These are phyloP conservation scores for Ophion slaviceki DNA, from an alignment of 2,888 invertebrate genomes.

Conservation along the genomic window DNA sequence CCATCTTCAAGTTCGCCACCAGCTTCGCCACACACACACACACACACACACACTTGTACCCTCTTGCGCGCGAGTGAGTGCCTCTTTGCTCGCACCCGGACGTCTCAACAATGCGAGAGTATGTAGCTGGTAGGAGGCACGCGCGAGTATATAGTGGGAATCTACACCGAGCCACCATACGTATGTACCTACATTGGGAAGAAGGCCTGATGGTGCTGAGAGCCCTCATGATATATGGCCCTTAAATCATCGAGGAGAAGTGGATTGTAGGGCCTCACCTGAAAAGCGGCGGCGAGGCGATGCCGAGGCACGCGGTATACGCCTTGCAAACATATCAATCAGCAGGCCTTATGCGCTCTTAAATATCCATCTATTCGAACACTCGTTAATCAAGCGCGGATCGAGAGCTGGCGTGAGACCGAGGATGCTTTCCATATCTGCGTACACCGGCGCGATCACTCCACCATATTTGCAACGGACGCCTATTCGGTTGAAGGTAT, in stretches of 20 bases:
- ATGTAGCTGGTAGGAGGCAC: conserved; percentile 60
- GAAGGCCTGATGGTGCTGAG: conserved; percentile 77
- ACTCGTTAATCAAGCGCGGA: conserved; percentile 77
- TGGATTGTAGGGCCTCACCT: conserved; percentile 79
- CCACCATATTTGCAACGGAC: neutral
- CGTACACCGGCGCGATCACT: neutral
- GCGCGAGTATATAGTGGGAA: conserved; percentile 68
- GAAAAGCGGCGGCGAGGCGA: conserved; percentile 71
- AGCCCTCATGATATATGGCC: conserved; percentile 82
- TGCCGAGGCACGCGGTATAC: conserved; percentile 73
- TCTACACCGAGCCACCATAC: conserved; percentile 9
- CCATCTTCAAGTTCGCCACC: conserved; percentile 72
- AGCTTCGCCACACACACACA: conserved; percentile 66
- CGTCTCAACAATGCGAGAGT: conserved; percentile 79
- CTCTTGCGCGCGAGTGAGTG: conserved; percentile 43
- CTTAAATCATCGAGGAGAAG: conserved; percentile 82
- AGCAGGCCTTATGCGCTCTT: conserved; percentile 72
- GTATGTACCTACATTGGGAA: conserved; percentile 48
- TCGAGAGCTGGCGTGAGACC: conserved; percentile 50
- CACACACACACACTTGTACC: conserved; percentile 18
- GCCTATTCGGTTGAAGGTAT: neutral
- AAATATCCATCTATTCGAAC: conserved; percentile 76
- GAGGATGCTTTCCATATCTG: conserved; percentile 34
- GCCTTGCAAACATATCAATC: conserved; percentile 83
- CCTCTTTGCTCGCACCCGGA: conserved; percentile 69